phyloP scores from a whole-genome alignment of 2,797 vertebrate species.

The Rousettus madagascariensis region DNA sequence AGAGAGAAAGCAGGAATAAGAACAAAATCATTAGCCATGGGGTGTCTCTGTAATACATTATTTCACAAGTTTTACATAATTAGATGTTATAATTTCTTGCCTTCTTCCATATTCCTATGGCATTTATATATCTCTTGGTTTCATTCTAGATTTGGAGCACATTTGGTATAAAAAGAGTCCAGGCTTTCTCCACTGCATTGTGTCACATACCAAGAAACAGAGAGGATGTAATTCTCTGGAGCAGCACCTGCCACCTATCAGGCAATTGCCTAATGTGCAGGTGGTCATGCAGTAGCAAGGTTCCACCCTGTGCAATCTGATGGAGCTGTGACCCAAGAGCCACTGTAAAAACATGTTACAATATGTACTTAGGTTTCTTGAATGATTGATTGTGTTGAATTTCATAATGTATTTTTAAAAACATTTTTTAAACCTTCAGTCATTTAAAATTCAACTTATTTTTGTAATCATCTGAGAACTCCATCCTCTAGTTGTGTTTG shows the following conservation, averaged over 20 bases:
- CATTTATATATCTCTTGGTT: neutral
- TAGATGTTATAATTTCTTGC: neutral
- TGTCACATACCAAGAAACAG: neutral
- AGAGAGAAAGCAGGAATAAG: neutral
- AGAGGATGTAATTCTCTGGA: neutral
- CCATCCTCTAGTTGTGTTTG: neutral
- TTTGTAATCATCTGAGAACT: neutral
- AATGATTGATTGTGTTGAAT: neutral
- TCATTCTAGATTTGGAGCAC: neutral
- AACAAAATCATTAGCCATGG: neutral
- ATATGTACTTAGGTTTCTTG: constrained; percentile 20
- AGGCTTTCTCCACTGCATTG: neutral
- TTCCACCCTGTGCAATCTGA: constrained; percentile 7
- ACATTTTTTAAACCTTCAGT: neutral
- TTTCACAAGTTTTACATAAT: neutral
- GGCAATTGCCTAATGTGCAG: neutral
- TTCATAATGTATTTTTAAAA: neutral
- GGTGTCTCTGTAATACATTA: neutral
- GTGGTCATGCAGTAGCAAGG: neutral
- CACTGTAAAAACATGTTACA: constrained; percentile 49
- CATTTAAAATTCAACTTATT: neutral
- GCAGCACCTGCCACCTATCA: neutral
- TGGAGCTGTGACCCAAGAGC: constrained; percentile 39
- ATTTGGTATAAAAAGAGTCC: neutral
- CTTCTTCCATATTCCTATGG: neutral